Percentiles rank a stretch among this genome's conserved stretches.
Conservation (phyloP, 2,797 vertebrate genomes). For the Muscicapa comitata region DNA sequence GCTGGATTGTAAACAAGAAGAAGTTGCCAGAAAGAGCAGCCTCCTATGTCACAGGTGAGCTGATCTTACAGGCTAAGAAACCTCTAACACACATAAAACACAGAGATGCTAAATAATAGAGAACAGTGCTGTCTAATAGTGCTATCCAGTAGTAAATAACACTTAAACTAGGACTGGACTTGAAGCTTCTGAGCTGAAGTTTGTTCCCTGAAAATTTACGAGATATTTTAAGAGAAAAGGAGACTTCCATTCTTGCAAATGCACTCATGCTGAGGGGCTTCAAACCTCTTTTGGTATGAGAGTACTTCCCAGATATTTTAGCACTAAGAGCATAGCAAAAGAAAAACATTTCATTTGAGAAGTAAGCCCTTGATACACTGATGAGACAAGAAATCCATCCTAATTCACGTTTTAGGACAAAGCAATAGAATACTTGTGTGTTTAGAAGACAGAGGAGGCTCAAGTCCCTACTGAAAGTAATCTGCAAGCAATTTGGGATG, state of each 20-base stretch:
- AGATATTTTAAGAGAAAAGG: neutral
- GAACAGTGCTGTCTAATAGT: neutral
- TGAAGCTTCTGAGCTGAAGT: neutral
- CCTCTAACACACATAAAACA: neutral
- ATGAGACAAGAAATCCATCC: neutral
- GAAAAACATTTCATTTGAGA: slow-evolving; percentile 23
- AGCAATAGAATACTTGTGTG: neutral
- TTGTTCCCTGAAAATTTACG: neutral
- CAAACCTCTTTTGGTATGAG: neutral
- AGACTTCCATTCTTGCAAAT: neutral
- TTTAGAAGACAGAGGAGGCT: slow-evolving; percentile 7
- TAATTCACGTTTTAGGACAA: neutral
- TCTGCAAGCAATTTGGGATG: slow-evolving; percentile 13
- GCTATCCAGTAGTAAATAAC: neutral
- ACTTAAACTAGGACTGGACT: neutral
- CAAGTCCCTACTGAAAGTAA: neutral
- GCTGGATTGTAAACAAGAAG: neutral
- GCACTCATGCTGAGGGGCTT: neutral
- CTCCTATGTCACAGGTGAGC: neutral
- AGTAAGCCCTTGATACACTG: neutral
- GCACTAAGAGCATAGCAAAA: neutral
- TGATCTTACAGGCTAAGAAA: neutral
- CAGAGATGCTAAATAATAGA: neutral
- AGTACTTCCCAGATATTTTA: neutral
- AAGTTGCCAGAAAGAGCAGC: neutral